phyloP scores from a whole-genome alignment of 2,797 vertebrate genomes.

The Hippoglossus hippoglossus region DNA sequence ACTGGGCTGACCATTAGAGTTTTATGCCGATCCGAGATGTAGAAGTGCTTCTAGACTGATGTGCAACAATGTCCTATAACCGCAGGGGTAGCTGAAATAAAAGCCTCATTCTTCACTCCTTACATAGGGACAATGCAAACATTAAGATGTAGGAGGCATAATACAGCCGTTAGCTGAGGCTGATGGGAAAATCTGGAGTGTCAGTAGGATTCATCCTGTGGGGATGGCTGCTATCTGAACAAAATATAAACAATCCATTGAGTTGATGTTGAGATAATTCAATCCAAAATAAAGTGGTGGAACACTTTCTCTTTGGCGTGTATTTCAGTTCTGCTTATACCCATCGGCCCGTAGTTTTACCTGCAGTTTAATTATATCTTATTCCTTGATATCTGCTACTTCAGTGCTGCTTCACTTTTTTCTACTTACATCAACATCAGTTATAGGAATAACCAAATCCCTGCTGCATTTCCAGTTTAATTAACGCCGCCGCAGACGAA shows the following conservation, averaged over 20 bases:
- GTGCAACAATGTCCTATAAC: too few species aligned
- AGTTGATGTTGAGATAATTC: background rate
- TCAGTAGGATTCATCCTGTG: background rate
- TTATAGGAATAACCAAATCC: conserved; percentile 18
- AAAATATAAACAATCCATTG: background rate
- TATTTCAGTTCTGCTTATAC: too few species aligned
- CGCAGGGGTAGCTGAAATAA: too few species aligned
- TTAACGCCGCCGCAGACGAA: background rate
- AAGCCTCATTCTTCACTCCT: too few species aligned
- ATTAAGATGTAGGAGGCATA: too few species aligned
- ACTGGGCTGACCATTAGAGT: too few species aligned
- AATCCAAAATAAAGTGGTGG: background rate
- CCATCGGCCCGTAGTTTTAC: background rate
- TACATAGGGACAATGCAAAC: too few species aligned
- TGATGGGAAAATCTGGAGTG: too few species aligned
- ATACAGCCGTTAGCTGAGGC: too few species aligned
- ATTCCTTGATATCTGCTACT: conserved; percentile 6
- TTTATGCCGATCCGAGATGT: too few species aligned
- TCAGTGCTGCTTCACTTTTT: conserved; percentile 10
- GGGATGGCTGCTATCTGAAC: background rate
- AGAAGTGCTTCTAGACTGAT: too few species aligned
- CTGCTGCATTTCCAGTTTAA: background rate
- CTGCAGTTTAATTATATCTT: conserved; percentile 1
- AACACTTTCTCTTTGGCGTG: background rate
- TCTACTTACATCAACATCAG: conserved; percentile 18